A percentile compares a stretch with the other conserved stretches of the same genome.
Evolutionary conservation across 2,113 vertebrate genomes (phyloP).

Genomic region (Tursiops truncatus): DNA sequence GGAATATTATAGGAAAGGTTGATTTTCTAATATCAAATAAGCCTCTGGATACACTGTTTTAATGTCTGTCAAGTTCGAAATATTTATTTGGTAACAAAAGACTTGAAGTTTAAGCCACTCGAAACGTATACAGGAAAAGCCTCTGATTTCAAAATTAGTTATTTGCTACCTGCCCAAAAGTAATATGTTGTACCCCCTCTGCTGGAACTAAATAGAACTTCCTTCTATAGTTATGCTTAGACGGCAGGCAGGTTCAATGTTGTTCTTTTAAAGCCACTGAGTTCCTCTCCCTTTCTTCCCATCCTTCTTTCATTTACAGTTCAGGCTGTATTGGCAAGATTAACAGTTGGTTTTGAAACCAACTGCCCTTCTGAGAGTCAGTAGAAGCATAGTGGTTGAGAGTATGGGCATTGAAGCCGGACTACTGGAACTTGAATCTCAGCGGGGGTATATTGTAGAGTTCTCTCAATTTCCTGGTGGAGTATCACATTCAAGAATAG

Average conservation of each 20-base stretch:
- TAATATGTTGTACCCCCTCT: neutral
- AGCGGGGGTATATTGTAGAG: neutral
- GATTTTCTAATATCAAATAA: neutral
- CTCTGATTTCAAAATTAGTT: neutral
- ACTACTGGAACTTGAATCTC: neutral
- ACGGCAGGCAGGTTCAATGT: rapidly evolving
- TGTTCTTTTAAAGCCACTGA: neutral
- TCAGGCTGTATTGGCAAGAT: neutral
- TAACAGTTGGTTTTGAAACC: neutral
- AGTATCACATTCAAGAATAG: neutral
- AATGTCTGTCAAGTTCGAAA: neutral
- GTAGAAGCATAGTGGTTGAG: neutral
- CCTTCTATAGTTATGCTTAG: neutral
- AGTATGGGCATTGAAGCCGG: neutral
- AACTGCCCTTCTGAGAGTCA: neutral
- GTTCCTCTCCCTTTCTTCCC: neutral
- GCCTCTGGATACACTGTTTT: neutral
- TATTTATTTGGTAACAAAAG: conserved; percentile 27
- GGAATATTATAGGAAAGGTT: neutral
- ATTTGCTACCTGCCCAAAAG: neutral
- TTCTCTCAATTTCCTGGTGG: neutral
- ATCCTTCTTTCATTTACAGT: neutral
- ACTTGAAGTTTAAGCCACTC: neutral
- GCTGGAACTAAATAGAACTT: conserved; percentile 30
- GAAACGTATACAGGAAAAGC: neutral